Evolutionary conservation across 1,140 invertebrate genomes (phyloP), one percentile per base, ranked within the genome.

Genomic region (Galleria mellonella): DNA sequence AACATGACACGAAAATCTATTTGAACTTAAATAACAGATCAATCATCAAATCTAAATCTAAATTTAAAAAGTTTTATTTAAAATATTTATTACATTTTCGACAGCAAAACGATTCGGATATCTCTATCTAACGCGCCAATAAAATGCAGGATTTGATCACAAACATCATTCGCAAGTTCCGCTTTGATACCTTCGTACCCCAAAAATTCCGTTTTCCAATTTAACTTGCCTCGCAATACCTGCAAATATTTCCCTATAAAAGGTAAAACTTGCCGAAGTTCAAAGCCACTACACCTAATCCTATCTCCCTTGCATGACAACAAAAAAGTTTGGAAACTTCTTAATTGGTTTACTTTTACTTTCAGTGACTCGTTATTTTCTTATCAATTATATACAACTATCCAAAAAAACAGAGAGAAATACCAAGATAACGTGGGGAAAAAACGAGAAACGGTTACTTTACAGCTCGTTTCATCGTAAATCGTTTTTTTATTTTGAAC

Each of bases 191-290:
- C 37, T 55, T 13, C 15, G 9, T 33, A 39, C 47, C 35, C 54
- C 48, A 37, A 27, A 56, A 62, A 62, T 33, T 46, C 39, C 35
- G 46, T 51, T 62, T 56, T 66, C 59, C 54, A 66, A 70, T 70
- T 69, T 63, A 70, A 63, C 51, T 66, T 70, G 45, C 39, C 47
- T 55, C 52, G 44, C 27, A 43, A 35, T 47, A 37, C 43, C 38
- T 33, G 47, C 37, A 49, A 65, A 63, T 70, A 64, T 58, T 64
- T 51, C 43, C n/a, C 48, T 41, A 41, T 51, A 50, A 54, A 57
- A 55, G 55, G 56, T 55, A 43, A 53, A 65, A 61, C 49, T 65
- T 55, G 50, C 35, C 49, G 2, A 31, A 31, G 10, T 10, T 15
- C 32, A 4, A 8, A 14, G 4, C 13, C 35, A 37, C 17, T 17